Evolutionary conservation across 1,140 invertebrate species (phyloP).

Genomic region (Nasonia longicornis): DNA sequence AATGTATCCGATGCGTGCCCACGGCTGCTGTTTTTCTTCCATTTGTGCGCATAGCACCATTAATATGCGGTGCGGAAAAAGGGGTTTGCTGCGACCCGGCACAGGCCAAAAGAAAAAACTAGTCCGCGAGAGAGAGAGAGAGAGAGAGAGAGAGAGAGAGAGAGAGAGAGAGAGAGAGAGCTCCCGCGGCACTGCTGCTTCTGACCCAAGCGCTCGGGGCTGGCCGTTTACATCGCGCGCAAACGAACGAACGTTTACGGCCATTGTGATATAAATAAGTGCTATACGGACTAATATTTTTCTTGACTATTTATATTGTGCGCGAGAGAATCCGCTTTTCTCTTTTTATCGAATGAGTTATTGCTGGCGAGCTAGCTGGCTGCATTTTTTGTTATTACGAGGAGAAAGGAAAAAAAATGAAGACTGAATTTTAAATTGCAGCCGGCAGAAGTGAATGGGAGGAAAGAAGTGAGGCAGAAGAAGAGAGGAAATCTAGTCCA

Average conservation of each 20-base stretch:
- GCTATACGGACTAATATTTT: not conserved
- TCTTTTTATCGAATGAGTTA: not conserved
- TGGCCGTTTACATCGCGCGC: not conserved
- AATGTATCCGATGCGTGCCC: constrained; percentile 13
- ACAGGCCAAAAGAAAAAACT: not conserved
- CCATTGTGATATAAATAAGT: not conserved
- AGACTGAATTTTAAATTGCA: not conserved
- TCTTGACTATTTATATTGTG: not conserved
- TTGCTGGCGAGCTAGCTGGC: not conserved
- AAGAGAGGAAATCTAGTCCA: not conserved
- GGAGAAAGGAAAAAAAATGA: not conserved
- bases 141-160: not conserved
- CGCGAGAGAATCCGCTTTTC: not conserved
- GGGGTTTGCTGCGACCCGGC: constrained; percentile 26
- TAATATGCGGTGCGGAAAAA: constrained; percentile 49
- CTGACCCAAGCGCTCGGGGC: not conserved
- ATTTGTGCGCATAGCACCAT: constrained; percentile 41
- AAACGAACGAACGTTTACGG: not conserved
- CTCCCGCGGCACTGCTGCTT: not conserved
- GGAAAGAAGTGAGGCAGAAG: not conserved
- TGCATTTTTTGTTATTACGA: not conserved
- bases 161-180: too few species aligned
- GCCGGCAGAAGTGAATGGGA: not conserved
- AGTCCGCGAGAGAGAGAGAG: not conserved
- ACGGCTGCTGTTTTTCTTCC: constrained; percentile 38